Percentiles rank a stretch among this genome's conserved stretches.
Evolutionary conservation across 2,113 vertebrate species (phyloP).

Genomic region (Phodopus roborovskii): DNA sequence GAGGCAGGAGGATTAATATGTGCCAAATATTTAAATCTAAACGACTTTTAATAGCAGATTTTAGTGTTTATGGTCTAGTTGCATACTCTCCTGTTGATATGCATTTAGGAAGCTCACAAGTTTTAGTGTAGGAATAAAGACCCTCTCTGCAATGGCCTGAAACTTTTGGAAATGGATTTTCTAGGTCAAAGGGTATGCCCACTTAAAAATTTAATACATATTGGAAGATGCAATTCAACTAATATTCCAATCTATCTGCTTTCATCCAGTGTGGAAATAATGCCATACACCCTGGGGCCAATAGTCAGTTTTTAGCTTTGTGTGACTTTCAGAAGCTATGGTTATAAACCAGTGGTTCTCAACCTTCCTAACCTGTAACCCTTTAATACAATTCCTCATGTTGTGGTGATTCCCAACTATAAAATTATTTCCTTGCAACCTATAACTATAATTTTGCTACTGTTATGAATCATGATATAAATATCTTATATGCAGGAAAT

Average conservation of each 20-base stretch:
- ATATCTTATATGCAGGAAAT: neutral
- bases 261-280: neutral
- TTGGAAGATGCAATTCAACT: neutral
- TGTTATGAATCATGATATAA: neutral
- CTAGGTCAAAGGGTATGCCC: neutral
- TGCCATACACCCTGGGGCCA: neutral
- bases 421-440: neutral
- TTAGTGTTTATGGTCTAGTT: neutral
- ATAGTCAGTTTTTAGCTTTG: neutral
- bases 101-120: neutral
- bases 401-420: neutral
- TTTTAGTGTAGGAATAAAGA: neutral
- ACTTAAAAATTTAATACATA: slow-evolving; percentile 4
- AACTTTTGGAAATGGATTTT: slow-evolving; percentile 22
- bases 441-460: neutral
- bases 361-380: neutral
- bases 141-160: neutral
- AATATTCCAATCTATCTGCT: neutral
- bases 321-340: neutral
- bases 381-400: neutral
- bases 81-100: neutral
- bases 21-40: neutral
- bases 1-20: neutral
- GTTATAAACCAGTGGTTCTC: neutral
- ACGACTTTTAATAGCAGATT: neutral